Base-by-base conservation (phyloP, 1,140 invertebrate genomes). In the Drosophila pandora region DNA sequence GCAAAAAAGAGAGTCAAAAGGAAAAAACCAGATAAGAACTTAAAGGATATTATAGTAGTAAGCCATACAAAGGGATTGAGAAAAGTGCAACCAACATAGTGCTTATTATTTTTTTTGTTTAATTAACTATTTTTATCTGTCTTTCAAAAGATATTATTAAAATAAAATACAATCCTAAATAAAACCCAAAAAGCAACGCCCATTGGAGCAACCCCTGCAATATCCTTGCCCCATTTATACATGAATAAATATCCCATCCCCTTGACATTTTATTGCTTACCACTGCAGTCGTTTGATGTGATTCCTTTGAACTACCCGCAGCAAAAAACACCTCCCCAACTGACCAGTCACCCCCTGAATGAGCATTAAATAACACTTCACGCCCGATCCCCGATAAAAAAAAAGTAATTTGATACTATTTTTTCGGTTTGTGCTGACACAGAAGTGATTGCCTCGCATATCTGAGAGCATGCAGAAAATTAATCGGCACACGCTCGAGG, bases 401-500 rank as follows among this genome's bases (percentile, higher is more conserved):
- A 69, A 64, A 58, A 45, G 79, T 76, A 83, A 83, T 79, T 76
- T 49, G 71, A 83, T 83, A 64, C 71, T 67, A 23, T 48, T 74
- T 77, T 81, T 80, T 70, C 32, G 0, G 41, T 17, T 43, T 43
- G 13, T 70, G 52, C 59, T 67, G 63, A 67, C 47, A 21, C 3
- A 32, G 59, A 63, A 67, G 17, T 61, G 39, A 54, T 47, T 70
- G 59, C 37, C 45, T 45, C 48, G 41, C 62, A 77, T 80, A 80
- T 80, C 81, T 79, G 61, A 85, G 53, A 50, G 60, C 50, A 43
- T 65, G 37, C 72, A 53, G 34, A 68, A 62, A 85, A 85, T 85
- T 85, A 85, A 85, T 85, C 77, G 81, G 56, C 73, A 85, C 81
- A 81, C 81, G 81, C 70, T 77, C 57, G 56, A 41, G 43, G 64